phyloP scores from a whole-genome alignment of 2,797 vertebrate species.

The Heterohyrax brucei region DNA sequence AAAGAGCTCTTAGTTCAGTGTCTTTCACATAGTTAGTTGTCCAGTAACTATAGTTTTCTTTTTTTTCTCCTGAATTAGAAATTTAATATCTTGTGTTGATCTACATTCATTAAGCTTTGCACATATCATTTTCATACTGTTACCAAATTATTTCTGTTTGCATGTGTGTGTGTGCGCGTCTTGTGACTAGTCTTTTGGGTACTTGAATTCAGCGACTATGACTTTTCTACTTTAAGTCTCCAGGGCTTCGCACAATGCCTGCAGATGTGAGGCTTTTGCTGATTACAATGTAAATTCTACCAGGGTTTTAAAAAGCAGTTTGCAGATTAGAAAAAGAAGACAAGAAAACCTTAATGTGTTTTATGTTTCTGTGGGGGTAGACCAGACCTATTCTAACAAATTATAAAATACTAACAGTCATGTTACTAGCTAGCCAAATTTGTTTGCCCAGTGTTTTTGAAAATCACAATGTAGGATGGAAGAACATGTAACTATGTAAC shows the following conservation, averaged over 20 bases:
- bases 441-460: slow-evolving; percentile 39
- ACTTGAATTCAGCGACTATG: not conserved
- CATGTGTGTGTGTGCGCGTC: not conserved
- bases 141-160: not conserved
- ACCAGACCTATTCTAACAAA: not conserved
- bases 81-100: not conserved
- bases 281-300: not conserved
- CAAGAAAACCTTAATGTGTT: not conserved
- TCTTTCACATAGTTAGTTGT: not conserved
- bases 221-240: not conserved
- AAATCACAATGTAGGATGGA: slow-evolving; percentile 44
- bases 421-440: not conserved
- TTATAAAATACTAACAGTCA: slow-evolving; percentile 1
- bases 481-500: slow-evolving; percentile 3
- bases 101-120: not conserved
- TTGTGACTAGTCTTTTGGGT: not conserved
- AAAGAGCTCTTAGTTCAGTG: not conserved
- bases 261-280: not conserved
- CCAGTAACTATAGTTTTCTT: not conserved
- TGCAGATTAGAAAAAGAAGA: not conserved
- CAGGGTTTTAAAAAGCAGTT: not conserved
- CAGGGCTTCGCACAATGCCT: not conserved
- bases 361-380: slow-evolving; percentile 27
- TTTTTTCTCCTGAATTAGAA: not conserved
- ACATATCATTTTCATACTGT: not conserved